Base-by-base conservation (phyloP, 2,113 vertebrate genomes). In the Meriones unguiculatus region DNA sequence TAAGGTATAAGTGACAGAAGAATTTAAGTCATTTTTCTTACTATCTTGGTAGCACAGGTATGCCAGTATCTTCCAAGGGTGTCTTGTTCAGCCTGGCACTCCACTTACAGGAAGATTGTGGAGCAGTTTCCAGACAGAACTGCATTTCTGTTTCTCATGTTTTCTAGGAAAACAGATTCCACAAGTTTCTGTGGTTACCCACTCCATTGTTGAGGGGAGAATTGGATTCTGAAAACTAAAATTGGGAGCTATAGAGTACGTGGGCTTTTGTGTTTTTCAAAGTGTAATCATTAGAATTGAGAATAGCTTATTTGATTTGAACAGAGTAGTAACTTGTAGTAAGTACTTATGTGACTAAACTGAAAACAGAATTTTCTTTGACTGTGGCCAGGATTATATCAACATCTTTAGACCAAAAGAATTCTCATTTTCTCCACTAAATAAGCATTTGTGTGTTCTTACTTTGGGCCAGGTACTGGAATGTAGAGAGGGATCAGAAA, bases 161-260 rank as follows among this genome's bases (percentile, higher is more conserved):
- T 97, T 98, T 98, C 97, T 96, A 98, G 97, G 97, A 97, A 98
- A 96, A 95, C 86, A 95, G 87, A 98, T 97, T 97, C 93, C 96
- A 87, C 89, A 89, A 89, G 87, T 93, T 93, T 95, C 90, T 98
- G 94, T 97, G 97, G 97, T 97, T 96, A 95, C 95, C 94, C 87
- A 95, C 86, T 73, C 89, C 89, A 96, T 97, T 98, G 96, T 96
- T 97, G 94, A 91, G 87, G 69, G 89, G 93, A 96, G 91, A 96
- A 96, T 59, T 87, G 50, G 50, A 72, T 97, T 97, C 89, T 96
- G 91, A 91, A 95, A 96, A 89, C 73, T 95, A 65, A 98, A 96
- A 91, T 84, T 96, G 91, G 92, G 84, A 96, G 50, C 89, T 96
- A 18, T 96, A 46, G 73, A 69, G 78, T 78, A 91, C 4, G 76